Conservation (phyloP, 2,113 vertebrate genomes). For the Lonchura striata region DNA sequence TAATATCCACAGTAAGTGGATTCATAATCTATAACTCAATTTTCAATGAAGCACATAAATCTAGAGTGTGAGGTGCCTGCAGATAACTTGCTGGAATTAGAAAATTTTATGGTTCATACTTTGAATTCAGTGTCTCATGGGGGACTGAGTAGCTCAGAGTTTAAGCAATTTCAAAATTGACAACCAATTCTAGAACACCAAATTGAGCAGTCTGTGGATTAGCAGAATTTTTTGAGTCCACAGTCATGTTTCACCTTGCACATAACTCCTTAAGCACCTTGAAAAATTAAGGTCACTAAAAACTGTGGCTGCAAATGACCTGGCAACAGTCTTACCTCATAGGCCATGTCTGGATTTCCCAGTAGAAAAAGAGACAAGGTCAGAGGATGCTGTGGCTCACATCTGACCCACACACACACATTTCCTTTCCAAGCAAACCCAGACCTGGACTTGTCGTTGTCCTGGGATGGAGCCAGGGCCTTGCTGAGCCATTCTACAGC, state of each 20-base stretch:
- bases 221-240: not conserved
- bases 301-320: not conserved
- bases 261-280: not conserved
- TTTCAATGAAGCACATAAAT: not conserved
- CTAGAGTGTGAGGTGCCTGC: not conserved
- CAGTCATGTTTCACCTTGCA: not conserved
- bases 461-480: not conserved
- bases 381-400: not conserved
- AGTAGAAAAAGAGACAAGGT: not conserved
- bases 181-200: not conserved
- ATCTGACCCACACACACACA: accelerated
- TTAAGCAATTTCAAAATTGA: not conserved
- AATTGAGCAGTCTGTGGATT: not conserved
- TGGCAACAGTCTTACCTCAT: not conserved
- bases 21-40: not conserved
- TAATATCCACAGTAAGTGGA: not conserved
- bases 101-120: not conserved
- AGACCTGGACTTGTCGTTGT: accelerated
- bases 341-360: not conserved
- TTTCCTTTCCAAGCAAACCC: not conserved
- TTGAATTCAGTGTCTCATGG: not conserved
- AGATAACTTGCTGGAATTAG: not conserved
- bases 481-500: not conserved
- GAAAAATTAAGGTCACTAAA: not conserved
- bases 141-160: not conserved